A percentile compares a stretch with the other conserved stretches of the same genome.
phyloP scores from a whole-genome alignment of 1,140 invertebrate genomes.

The Polypedilum pembai region DNA sequence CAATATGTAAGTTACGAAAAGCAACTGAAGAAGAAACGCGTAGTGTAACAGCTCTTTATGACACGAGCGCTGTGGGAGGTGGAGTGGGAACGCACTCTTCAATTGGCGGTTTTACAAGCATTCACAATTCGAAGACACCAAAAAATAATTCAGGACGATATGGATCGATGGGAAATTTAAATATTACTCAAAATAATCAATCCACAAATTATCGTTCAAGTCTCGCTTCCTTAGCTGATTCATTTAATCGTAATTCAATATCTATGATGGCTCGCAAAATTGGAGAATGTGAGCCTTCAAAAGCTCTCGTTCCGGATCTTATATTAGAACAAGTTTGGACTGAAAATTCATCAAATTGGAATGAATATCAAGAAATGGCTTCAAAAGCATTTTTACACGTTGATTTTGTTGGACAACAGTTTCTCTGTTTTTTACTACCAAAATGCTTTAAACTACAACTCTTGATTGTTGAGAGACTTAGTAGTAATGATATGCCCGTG shows the following conservation, averaged over 20 bases:
- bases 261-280: slow-evolving; percentile 34
- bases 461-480: slow-evolving; percentile 67
- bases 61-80: not conserved
- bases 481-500: slow-evolving; percentile 51
- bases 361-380: slow-evolving; percentile 49
- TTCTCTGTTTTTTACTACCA: slow-evolving; percentile 70
- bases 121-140: not conserved
- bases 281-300: slow-evolving; percentile 45
- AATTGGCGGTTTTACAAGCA: not conserved
- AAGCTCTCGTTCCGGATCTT: slow-evolving; percentile 71
- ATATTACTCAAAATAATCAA: not conserved
- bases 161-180: not conserved
- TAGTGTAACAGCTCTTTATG: slow-evolving; percentile 39
- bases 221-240: not conserved
- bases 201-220: not conserved
- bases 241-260: not conserved
- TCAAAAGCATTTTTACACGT: slow-evolving; percentile 71
- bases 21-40: slow-evolving; percentile 64
- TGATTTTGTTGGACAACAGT: slow-evolving; percentile 76
- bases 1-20: slow-evolving; percentile 71
- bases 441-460: slow-evolving; percentile 59
- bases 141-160: not conserved
- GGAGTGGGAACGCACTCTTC: not conserved
- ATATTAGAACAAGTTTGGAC: slow-evolving; percentile 86
- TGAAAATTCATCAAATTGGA: slow-evolving; percentile 52